Percentiles rank a stretch among this genome's conserved stretches.
Conservation (phyloP, 2,113 vertebrate genomes). For the Blennius ocellaris region DNA sequence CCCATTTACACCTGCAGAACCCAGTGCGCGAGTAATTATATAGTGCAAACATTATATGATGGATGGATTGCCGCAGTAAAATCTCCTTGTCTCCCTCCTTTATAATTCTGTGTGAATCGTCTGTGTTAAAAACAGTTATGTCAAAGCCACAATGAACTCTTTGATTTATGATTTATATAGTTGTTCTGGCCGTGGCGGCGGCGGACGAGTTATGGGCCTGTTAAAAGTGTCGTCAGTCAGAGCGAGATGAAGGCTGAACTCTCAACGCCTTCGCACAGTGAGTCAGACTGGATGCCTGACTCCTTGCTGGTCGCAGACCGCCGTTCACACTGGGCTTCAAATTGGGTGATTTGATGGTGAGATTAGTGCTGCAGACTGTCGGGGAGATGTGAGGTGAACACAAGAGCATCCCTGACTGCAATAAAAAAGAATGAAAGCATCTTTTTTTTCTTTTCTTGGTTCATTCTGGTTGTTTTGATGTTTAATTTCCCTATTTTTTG, state of each 20-base stretch:
- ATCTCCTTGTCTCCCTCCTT: constrained; percentile 1
- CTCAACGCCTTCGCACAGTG: not conserved
- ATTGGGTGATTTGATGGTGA: constrained; percentile 16
- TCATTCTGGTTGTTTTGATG: not conserved
- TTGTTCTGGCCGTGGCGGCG: constrained; percentile 37
- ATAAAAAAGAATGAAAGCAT: not conserved
- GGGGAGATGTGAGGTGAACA: not conserved
- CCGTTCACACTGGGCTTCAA: constrained; percentile 5
- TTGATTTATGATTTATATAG: constrained; percentile 63
- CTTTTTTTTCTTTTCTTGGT: not conserved
- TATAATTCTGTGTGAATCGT: constrained; percentile 26
- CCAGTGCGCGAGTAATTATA: constrained; percentile 11
- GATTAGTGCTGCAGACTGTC: constrained; percentile 1
- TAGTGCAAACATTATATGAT: constrained; percentile 30
- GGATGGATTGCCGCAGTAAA: constrained; percentile 31
- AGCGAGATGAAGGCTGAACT: constrained; percentile 42
- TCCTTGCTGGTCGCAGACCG: constrained; percentile 3
- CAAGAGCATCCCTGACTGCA: not conserved
- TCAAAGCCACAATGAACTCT: constrained; percentile 41
- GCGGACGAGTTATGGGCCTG: constrained; percentile 60
- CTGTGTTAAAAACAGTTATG: constrained; percentile 35
- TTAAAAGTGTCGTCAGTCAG: constrained; percentile 73
- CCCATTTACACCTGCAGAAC: constrained; percentile 24
- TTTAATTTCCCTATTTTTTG: not conserved
- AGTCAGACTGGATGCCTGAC: constrained; percentile 21